Evolutionary conservation across 2,888 invertebrate genomes (phyloP), one percentile per base, ranked within the genome.

Genomic region (Physocephala rufipes): DNA sequence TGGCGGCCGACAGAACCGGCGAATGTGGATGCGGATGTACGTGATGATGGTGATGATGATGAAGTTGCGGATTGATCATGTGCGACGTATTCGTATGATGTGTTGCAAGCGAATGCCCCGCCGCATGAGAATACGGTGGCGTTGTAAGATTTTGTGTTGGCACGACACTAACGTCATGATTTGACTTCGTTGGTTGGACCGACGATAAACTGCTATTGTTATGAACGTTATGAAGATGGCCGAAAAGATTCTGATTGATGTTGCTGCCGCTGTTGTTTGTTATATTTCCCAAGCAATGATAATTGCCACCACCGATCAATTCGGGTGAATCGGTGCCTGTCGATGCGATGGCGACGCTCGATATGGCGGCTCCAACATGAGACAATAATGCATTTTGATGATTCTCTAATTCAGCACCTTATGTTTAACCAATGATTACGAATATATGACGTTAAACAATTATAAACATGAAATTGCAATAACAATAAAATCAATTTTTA

Each of bases 281-380:
- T n/a, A 21, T 24, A 24, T 21, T 28, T 58, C 58, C 49, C 72
- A 82, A 61, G 75, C 76, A 71, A 49, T 83, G 83, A 64, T 79
- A 83, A 70, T 79, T 82, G 67, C 76, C 69, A 36, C 16, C 28
- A 28, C 55, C 73, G 51, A 83, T 55, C 26, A 85, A 73, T 55
- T 84, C 84, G n/a, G 84, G 84, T 2, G 84, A 85, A 24, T 80
- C 83, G 67, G 36, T 4, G 4, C 81, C 84, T n/a, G 84, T 79
- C n/a, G 82, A 77, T n/a, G n/a, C n/a, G n/a, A n/a, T n/a, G n/a
- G n/a, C n/a, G n/a, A n/a, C 81, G 12, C 82, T 77, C 13, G 75
- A 66, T 15, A 75, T 61, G 26, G 76, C 69, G 24, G 73, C 71
- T 26, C 67, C 75, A 51, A 73, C 71, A 67, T 77, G 76, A 61